Percentiles rank a stretch among this genome's conserved stretches.
phyloP scores from a whole-genome alignment of 2,113 vertebrate genomes.

The Odobenus rosmarus region DNA sequence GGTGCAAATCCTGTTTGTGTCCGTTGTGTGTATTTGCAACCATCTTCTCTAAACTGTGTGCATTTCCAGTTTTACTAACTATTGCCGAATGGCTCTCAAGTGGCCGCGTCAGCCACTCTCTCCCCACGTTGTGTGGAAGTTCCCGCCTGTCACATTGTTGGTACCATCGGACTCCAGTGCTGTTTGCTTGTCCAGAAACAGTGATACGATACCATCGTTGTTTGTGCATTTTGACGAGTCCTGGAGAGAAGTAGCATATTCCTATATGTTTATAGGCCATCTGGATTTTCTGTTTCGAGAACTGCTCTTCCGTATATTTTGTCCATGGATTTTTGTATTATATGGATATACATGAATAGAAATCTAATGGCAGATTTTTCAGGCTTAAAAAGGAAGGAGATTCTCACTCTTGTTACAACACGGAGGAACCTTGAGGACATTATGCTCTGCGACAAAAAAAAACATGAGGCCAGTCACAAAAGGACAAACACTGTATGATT shows the following conservation, averaged over 20 bases:
- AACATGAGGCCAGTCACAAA: background rate
- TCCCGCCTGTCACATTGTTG: too few species aligned
- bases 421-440: background rate
- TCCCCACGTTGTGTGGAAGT: too few species aligned
- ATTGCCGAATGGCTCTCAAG: rapidly evolving
- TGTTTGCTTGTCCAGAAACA: background rate
- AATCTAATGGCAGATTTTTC: background rate
- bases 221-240: too few species aligned
- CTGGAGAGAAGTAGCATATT: background rate
- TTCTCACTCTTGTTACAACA: background rate
- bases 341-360: background rate
- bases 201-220: rapidly evolving
- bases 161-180: background rate
- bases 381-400: background rate
- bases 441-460: background rate
- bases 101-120: rapidly evolving
- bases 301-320: background rate
- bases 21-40: too few species aligned
- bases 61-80: background rate
- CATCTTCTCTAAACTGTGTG: background rate
- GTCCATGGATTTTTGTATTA: background rate
- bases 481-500: background rate
- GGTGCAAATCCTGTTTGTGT: background rate
- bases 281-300: background rate
- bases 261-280: too few species aligned